Evolutionary conservation across 2,797 vertebrate species (phyloP).

Genomic region (Melanotaenia pygmaea): DNA sequence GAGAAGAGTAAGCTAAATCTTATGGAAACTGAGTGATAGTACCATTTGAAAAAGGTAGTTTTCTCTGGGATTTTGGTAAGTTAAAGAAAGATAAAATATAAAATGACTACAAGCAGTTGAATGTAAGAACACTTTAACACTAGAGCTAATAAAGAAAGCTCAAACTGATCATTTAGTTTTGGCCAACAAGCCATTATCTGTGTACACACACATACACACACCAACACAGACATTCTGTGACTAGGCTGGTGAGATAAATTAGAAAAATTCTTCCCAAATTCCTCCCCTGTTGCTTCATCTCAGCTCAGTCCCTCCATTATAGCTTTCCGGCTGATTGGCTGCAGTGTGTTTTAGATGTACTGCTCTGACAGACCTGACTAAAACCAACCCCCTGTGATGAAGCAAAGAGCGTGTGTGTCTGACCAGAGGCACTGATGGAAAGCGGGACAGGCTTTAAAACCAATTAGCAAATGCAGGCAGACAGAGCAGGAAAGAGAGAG

Average conservation of each 20-base stretch:
- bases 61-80: too few species aligned
- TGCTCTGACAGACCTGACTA: conserved; percentile 53
- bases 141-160: too few species aligned
- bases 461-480: conserved; percentile 54
- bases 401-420: conserved; percentile 18
- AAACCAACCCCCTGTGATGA: conserved; percentile 46
- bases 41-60: neutral
- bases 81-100: too few species aligned
- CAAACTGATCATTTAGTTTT: neutral
- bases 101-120: neutral
- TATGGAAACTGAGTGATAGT: neutral
- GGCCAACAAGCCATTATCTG: neutral
- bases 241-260: conserved; percentile 29
- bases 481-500: conserved; percentile 19
- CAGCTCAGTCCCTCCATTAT: conserved; percentile 41
- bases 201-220: neutral
- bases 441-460: conserved; percentile 51
- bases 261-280: conserved; percentile 30
- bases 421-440: conserved; percentile 37
- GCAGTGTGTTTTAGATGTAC: conserved; percentile 41
- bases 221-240: conserved; percentile 1
- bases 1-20: neutral
- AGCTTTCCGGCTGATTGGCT: conserved; percentile 58
- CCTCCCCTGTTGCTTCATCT: conserved; percentile 18
- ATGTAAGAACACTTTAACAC: neutral